Evolutionary conservation across 2,888 invertebrate genomes (phyloP).

Genomic region (Dryocosmus kuriphilus): DNA sequence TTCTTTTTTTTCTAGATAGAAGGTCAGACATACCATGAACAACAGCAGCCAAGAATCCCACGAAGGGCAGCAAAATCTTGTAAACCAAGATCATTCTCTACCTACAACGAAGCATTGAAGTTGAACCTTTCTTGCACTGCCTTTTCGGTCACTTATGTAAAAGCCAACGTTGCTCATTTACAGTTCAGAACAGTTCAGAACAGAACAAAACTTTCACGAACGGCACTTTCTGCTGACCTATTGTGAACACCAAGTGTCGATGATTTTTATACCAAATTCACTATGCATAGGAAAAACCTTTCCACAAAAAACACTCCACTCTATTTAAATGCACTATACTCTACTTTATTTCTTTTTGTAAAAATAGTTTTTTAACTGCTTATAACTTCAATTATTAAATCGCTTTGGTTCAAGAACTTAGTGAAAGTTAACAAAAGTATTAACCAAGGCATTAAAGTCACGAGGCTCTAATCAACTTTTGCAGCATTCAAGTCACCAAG

Average conservation of each 20-base stretch:
- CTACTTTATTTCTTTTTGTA: too few species aligned
- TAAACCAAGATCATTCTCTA: slow-evolving; percentile 66
- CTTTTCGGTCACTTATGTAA: slow-evolving; percentile 25
- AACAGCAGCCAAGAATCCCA: slow-evolving; percentile 65
- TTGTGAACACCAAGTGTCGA: slow-evolving; percentile 28
- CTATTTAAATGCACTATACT: not conserved
- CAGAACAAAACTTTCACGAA: slow-evolving; percentile 57
- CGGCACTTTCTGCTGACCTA: slow-evolving; percentile 36
- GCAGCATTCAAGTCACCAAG: slow-evolving; percentile 23
- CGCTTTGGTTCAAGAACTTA: not conserved
- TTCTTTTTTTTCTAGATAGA: not conserved
- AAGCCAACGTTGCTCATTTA: slow-evolving; percentile 43
- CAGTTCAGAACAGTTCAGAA: slow-evolving; percentile 50
- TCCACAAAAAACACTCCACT: not conserved
- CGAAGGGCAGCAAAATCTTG: slow-evolving; percentile 67
- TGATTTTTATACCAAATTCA: not conserved
- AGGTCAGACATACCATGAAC: slow-evolving; percentile 65
- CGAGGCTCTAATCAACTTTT: not conserved
- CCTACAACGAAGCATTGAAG: slow-evolving; percentile 60
- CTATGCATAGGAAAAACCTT: not conserved
- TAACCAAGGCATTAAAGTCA: slow-evolving; percentile 26
- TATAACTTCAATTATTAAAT: slow-evolving; percentile 14
- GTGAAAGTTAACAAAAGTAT: not conserved
- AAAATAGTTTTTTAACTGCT: not conserved
- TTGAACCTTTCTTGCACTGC: slow-evolving; percentile 22